Percentiles rank a stretch among this genome's conserved stretches.
phyloP scores from a whole-genome alignment of 2,888 invertebrate genomes.

The Agrochola lychnidis region DNA sequence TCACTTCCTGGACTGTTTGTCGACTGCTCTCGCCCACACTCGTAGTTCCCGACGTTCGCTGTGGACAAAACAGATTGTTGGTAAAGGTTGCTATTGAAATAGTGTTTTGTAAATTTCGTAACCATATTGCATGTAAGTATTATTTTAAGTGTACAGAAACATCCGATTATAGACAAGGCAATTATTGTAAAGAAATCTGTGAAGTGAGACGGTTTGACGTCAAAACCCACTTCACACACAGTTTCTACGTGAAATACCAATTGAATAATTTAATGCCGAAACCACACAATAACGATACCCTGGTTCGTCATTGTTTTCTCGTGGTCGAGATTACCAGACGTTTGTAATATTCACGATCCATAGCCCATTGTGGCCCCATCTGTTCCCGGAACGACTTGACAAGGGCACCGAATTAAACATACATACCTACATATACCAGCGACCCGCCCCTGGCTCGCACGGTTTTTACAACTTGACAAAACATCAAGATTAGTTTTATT shows the following conservation, averaged over 20 bases:
- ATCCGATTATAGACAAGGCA: neutral
- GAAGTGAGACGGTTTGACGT: neutral
- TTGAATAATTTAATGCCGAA: conserved; percentile 12
- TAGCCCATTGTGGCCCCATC: neutral
- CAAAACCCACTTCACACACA: neutral
- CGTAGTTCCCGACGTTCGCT: conserved; percentile 87
- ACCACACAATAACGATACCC: neutral
- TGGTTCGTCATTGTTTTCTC: conserved; percentile 19
- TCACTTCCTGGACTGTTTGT: conserved; percentile 82
- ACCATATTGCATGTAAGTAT: neutral
- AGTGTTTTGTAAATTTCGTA: neutral
- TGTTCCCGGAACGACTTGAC: neutral
- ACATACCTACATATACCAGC: neutral
- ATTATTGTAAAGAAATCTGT: neutral
- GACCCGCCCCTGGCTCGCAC: neutral
- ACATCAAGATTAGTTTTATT: no score
- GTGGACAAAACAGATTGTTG: conserved; percentile 76
- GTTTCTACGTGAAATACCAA: neutral
- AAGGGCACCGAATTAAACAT: neutral
- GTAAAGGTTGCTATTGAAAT: neutral
- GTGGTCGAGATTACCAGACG: conserved; percentile 10
- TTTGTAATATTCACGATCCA: conserved; percentile 25
- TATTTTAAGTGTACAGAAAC: neutral
- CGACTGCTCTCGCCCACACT: conserved; percentile 82
- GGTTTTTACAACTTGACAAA: neutral